phyloP scores from a whole-genome alignment of 2,113 vertebrate genomes.

The Piprites chloris region DNA sequence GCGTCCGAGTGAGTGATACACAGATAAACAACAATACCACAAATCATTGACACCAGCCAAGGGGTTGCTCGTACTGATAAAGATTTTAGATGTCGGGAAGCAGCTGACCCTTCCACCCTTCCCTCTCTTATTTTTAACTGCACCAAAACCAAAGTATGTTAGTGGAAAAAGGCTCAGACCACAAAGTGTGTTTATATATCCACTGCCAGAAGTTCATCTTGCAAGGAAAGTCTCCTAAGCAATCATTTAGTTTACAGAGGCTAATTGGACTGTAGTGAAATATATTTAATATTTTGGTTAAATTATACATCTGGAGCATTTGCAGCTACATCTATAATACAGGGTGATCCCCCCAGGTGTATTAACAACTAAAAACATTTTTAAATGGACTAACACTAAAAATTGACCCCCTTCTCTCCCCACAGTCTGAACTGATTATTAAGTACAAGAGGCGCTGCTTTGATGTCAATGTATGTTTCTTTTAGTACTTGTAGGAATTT shows the following conservation, averaged over 20 bases:
- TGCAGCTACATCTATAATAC: background rate
- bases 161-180: slow-evolving; percentile 11
- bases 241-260: background rate
- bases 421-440: background rate
- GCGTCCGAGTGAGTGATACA: slow-evolving; percentile 58
- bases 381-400: background rate
- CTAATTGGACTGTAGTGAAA: background rate
- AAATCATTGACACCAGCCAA: slow-evolving; percentile 44
- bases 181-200: slow-evolving; percentile 42
- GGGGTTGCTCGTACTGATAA: slow-evolving; percentile 48
- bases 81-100: slow-evolving; percentile 64
- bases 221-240: background rate
- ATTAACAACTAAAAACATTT: background rate
- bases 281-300: background rate
- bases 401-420: background rate
- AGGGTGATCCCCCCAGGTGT: background rate
- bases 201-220: slow-evolving; percentile 39
- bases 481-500: background rate
- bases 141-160: slow-evolving; percentile 32
- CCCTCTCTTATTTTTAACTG: background rate
- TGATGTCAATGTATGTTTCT: background rate
- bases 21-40: slow-evolving; percentile 67
- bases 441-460: background rate
- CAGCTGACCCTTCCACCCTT: background rate
- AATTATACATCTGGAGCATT: background rate